phyloP scores from a whole-genome alignment of 2,113 vertebrate genomes.

The Phoenicopterus ruber region DNA sequence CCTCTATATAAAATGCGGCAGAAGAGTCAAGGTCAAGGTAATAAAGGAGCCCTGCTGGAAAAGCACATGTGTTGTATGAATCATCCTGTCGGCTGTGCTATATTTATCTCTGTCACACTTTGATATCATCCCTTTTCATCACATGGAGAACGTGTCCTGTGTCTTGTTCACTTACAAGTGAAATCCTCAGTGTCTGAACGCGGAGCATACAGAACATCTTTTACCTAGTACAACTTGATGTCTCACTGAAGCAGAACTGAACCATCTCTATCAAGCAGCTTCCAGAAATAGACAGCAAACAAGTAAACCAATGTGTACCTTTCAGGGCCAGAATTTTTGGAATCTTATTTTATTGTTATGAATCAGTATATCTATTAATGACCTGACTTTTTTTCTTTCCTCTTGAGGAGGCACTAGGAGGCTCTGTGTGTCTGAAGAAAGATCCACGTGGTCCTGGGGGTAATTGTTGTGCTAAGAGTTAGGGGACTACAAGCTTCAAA shows the following conservation, averaged over 20 bases:
- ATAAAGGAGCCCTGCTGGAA: neutral
- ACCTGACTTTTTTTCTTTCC: neutral
- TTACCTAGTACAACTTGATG: neutral
- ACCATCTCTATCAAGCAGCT: neutral
- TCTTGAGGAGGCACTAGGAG: neutral
- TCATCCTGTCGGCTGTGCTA: neutral
- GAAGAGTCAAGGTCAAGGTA: neutral
- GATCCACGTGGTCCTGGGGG: neutral
- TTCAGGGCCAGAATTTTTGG: neutral
- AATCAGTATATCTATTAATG: neutral
- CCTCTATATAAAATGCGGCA: neutral
- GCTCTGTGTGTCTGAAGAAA: neutral
- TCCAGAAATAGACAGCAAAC: neutral
- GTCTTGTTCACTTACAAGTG: neutral
- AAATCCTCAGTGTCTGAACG: neutral
- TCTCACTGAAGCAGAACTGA: neutral
- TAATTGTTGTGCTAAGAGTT: neutral
- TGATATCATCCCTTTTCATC: neutral
- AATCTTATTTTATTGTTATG: neutral
- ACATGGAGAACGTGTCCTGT: neutral
- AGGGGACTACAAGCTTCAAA: neutral
- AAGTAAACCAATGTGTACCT: neutral
- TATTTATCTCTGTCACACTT: neutral
- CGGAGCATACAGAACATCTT: neutral
- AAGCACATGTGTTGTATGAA: neutral